phyloP scores from a whole-genome alignment of 1,140 invertebrate species.

The Anastatus disparis region DNA sequence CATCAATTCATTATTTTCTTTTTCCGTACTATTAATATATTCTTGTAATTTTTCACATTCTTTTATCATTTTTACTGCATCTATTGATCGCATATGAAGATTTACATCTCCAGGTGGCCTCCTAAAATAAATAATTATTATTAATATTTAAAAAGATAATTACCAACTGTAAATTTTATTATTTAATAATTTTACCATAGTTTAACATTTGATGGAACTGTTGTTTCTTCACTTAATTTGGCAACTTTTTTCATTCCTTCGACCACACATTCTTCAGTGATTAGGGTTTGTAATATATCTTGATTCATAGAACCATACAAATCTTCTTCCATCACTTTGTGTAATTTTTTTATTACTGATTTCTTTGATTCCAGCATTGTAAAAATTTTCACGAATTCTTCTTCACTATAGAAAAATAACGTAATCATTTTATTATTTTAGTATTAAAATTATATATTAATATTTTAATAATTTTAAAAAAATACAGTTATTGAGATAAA shows the following conservation, averaged over 20 bases:
- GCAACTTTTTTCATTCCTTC: slow-evolving; percentile 45
- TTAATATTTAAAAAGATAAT: background rate
- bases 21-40: slow-evolving; percentile 44
- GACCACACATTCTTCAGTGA: slow-evolving; percentile 44
- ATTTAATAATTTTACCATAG: slow-evolving; percentile 47
- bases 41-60: slow-evolving; percentile 45
- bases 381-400: slow-evolving; percentile 48
- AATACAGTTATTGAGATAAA: too few relatives aligned
- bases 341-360: slow-evolving; percentile 39
- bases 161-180: background rate
- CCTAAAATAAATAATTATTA: slow-evolving; percentile 45
- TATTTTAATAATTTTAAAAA: too few relatives aligned
- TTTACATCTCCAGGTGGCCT: slow-evolving; percentile 57
- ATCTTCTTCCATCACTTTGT: slow-evolving; percentile 47
- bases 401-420: slow-evolving; percentile 44
- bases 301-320: slow-evolving; percentile 45
- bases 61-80: slow-evolving; percentile 47
- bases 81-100: slow-evolving; percentile 51
- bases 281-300: slow-evolving; percentile 46
- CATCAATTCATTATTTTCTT: slow-evolving; percentile 49
- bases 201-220: slow-evolving; percentile 19
- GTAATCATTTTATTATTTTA: too few relatives aligned
- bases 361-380: slow-evolving; percentile 46
- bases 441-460: too few relatives aligned
- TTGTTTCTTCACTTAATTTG: slow-evolving; percentile 42